Evolutionary conservation across 2,888 invertebrate genomes (phyloP).

Genomic region (Petrolisthes manimaculis): DNA sequence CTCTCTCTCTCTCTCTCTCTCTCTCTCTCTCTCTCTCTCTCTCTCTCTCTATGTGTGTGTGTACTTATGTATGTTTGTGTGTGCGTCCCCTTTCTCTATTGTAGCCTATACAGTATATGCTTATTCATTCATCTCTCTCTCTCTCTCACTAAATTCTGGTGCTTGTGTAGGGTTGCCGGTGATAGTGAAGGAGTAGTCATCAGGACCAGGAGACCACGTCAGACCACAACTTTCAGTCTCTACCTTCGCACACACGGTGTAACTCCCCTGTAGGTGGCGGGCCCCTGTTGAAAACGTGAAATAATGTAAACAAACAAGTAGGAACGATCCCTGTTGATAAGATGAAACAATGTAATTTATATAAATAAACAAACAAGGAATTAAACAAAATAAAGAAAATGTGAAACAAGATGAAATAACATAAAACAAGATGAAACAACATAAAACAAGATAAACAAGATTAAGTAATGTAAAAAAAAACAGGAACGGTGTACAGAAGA

Average conservation of each 20-base stretch:
- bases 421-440: too few relatives aligned
- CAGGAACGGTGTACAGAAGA: too few relatives aligned
- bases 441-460: too few relatives aligned
- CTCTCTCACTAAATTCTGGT: neutral
- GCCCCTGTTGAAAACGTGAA: conserved; percentile 26
- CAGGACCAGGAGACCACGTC: conserved; percentile 24
- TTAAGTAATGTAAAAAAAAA: too few relatives aligned
- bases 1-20: too few relatives aligned
- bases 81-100: neutral
- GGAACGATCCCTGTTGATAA: neutral
- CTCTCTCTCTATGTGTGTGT: neutral
- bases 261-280: conserved; percentile 50
- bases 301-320: neutral
- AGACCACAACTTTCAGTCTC: conserved; percentile 28
- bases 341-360: neutral
- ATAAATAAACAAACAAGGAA: too few relatives aligned
- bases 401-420: too few relatives aligned
- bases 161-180: neutral
- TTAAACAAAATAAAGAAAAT: too few relatives aligned
- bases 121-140: neutral
- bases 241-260: conserved; percentile 36
- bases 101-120: neutral
- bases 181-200: neutral
- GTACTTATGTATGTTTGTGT: neutral
- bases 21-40: too few relatives aligned